These are phyloP conservation scores for Marronus borbonicus DNA, from an alignment of 2,888 invertebrate genomes.

Conservation along the genomic window DNA sequence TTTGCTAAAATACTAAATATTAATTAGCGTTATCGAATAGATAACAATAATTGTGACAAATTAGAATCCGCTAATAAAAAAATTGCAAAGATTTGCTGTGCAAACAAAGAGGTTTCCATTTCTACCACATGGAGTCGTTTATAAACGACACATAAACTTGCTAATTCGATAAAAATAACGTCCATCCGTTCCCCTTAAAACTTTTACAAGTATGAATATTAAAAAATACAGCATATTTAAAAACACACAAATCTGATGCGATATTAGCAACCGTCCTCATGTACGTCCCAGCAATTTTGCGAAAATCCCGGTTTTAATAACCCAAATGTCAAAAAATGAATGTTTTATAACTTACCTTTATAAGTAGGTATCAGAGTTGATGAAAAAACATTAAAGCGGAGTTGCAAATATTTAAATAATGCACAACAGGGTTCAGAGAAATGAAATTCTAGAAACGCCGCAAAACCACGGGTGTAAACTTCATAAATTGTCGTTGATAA, in stretches of 20 bases:
- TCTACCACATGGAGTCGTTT: conserved; percentile 54
- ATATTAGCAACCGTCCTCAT: conserved; percentile 47
- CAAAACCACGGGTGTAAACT: conserved; percentile 68
- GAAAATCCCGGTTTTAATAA: conserved; percentile 50
- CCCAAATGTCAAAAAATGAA: conserved; percentile 57
- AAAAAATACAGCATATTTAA: conserved; percentile 28
- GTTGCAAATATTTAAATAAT: conserved; percentile 52
- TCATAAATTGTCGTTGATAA: conserved; percentile 62
- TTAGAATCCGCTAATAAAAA: conserved; percentile 29
- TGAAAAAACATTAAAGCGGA: conserved; percentile 55
- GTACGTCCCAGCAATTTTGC: conserved; percentile 40
- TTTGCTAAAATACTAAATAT: conserved; percentile 18
- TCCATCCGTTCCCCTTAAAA: conserved; percentile 3
- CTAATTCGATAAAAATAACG: conserved; percentile 17
- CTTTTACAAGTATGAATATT: background rate
- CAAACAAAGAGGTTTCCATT: conserved; percentile 60
- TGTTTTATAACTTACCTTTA: conserved; percentile 58
- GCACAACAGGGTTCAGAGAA: conserved; percentile 55
- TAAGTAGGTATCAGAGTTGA: conserved; percentile 50
- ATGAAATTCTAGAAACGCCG: conserved; percentile 63
- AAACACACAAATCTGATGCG: conserved; percentile 24
- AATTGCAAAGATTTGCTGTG: conserved; percentile 48
- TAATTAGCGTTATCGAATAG: background rate
- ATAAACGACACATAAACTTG: conserved; percentile 43
- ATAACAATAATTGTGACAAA: conserved; percentile 30